phyloP scores from a whole-genome alignment of 1,140 invertebrate genomes.

The Temnothorax longispinosus region DNA sequence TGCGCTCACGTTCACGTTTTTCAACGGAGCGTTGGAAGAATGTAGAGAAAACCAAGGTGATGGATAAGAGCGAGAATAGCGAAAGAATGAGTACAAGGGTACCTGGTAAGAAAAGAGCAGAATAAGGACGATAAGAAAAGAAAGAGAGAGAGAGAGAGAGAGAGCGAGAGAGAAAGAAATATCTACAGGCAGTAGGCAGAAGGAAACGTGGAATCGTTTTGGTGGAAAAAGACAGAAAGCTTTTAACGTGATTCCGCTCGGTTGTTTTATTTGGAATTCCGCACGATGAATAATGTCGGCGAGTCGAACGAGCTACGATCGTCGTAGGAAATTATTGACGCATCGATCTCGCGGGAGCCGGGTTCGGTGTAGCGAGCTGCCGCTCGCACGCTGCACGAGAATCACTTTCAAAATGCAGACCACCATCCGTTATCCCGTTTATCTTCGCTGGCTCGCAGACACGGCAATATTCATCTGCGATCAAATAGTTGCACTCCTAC shows the following conservation, averaged over 20 bases:
- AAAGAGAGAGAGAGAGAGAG: slow-evolving; percentile 22
- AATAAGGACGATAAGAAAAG: not conserved
- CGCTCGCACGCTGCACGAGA: slow-evolving; percentile 2
- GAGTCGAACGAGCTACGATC: slow-evolving; percentile 32
- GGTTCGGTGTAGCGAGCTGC: not conserved
- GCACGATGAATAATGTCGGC: slow-evolving; percentile 56
- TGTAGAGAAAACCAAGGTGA: slow-evolving; percentile 2
- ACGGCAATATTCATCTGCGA: slow-evolving; percentile 2
- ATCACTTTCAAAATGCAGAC: slow-evolving; percentile 48
- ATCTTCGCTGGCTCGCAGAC: not conserved
- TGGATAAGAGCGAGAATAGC: slow-evolving; percentile 27
- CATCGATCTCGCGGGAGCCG: slow-evolving; percentile 36
- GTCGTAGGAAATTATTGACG: slow-evolving; percentile 57
- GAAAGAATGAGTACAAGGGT: slow-evolving; percentile 46
- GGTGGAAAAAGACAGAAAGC: slow-evolving; percentile 50
- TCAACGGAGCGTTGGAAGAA: slow-evolving; percentile 19
- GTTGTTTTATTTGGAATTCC: slow-evolving; percentile 54
- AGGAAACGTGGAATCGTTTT: slow-evolving; percentile 27
- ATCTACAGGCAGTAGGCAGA: slow-evolving; percentile 14
- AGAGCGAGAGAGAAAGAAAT: not conserved
- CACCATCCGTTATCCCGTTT: slow-evolving; percentile 26
- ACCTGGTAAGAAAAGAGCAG: slow-evolving; percentile 14
- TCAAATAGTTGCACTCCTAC: not conserved
- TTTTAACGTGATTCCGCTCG: slow-evolving; percentile 61
- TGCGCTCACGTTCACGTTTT: slow-evolving; percentile 4